Base-by-base conservation (phyloP, 2,797 vertebrate species). In the Bucorvus abyssinicus region DNA sequence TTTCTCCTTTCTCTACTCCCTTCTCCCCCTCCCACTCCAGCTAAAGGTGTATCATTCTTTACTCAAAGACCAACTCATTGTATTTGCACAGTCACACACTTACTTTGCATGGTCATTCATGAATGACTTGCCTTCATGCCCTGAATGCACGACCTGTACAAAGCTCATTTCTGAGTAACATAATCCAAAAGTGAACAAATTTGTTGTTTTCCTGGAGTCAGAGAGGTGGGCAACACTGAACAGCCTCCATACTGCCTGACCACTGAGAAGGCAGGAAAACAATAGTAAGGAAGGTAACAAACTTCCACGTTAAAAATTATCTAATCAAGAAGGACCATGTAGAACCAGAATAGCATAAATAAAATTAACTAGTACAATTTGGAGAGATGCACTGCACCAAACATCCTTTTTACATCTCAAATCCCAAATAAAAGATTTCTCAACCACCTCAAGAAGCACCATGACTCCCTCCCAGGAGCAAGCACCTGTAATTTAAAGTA, bases 1-100 rank as follows among this genome's bases (percentile, higher is more conserved):
- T n/a, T n/a, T n/a, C n/a, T 0, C 3, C 5, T 6, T 79, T 12
- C 34, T 65, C 16, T 47, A 14, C 6, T 52, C 30, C 30, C 20
- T 61, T 49, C 40, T 50, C 30, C 26, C 50, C 26, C 26, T 56
- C 24, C 18, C 8, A 6, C 19, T 44, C 20, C 74, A 87, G 42
- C 40, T 56, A 8, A 60, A 79, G 26, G 32, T 36, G 2, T 2
- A 24, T 16, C 3, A 40, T 12, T 75, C 32, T 49, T 44, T 11
- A 75, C 8, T 52, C 74, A 49, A 17, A 23, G 14, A n/a, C 20
- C 50, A 36, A 7, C 27, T 40, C 26, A 2, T 2, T 9, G 47
- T 13, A 49, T 69, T 13, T 71, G 61, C 65, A 70, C 30, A 73
- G 56, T 44, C 49, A 81, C 57, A 56, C 76, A 38, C 55, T 34